Evolutionary conservation across 2,797 vertebrate genomes (phyloP).

Genomic region (Allobates femoralis): DNA sequence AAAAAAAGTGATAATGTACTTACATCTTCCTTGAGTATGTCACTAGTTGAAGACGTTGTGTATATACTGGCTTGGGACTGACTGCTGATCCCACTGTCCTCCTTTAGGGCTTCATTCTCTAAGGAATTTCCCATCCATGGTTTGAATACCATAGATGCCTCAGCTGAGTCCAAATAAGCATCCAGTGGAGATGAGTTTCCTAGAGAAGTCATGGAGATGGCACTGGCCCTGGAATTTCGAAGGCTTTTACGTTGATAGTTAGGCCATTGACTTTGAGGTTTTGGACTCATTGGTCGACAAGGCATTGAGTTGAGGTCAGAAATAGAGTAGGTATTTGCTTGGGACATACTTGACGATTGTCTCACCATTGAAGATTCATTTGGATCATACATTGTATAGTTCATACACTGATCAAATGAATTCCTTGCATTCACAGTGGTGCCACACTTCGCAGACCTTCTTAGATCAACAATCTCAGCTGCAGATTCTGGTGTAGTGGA

Average conservation of each 20-base stretch:
- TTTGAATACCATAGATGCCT: slow-evolving; percentile 81
- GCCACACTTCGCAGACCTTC: slow-evolving; percentile 3
- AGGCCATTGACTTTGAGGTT: slow-evolving; percentile 81
- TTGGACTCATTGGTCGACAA: slow-evolving; percentile 86
- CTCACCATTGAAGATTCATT: slow-evolving; percentile 65
- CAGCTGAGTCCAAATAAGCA: slow-evolving; percentile 73
- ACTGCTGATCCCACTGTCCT: slow-evolving; percentile 74
- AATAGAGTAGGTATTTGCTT: slow-evolving; percentile 66
- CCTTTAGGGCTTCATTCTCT: slow-evolving; percentile 72
- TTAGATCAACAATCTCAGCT: slow-evolving; percentile 65
- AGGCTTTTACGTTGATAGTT: slow-evolving; percentile 72
- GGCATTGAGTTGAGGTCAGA: slow-evolving; percentile 74
- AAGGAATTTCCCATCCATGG: slow-evolving; percentile 75
- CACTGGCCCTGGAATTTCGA: slow-evolving; percentile 74
- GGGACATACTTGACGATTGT: slow-evolving; percentile 70
- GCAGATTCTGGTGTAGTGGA: slow-evolving; percentile 73
- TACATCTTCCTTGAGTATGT: slow-evolving; percentile 80
- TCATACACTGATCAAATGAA: slow-evolving; percentile 70
- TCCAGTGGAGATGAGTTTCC: slow-evolving; percentile 75
- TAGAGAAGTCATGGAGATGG: slow-evolving; percentile 78
- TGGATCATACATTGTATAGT: slow-evolving; percentile 68
- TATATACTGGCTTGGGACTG: slow-evolving; percentile 77
- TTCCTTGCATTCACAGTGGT: not conserved
- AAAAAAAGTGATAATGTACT: slow-evolving; percentile 67
- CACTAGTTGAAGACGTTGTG: slow-evolving; percentile 73